A percentile compares a stretch with the other conserved stretches of the same genome.
Evolutionary conservation across 2,113 vertebrate species (phyloP).

Genomic region (Poecilia latipinna): DNA sequence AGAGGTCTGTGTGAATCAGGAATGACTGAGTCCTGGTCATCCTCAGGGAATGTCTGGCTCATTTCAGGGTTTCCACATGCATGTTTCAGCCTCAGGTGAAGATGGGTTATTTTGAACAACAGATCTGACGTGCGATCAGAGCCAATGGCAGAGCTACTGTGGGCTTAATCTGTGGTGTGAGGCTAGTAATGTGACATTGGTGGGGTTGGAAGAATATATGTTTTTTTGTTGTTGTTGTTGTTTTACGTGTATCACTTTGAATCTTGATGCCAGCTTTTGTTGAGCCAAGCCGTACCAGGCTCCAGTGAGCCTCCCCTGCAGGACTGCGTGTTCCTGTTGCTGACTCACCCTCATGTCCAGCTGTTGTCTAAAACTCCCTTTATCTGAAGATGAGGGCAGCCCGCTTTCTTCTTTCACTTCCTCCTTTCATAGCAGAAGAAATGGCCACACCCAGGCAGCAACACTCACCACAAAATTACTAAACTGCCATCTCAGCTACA

Average conservation of each 20-base stretch:
- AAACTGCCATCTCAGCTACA: slow-evolving; percentile 47
- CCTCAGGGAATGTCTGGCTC: slow-evolving; percentile 21
- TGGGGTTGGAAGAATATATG: no score
- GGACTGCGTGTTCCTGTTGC: slow-evolving; percentile 11
- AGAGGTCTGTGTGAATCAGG: slow-evolving; percentile 41
- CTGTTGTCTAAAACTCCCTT: slow-evolving; percentile 55
- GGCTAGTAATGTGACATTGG: no score
- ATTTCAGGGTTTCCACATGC: slow-evolving; percentile 9
- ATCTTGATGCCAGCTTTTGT: background rate
- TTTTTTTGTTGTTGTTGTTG: no score
- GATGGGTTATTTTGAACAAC: background rate
- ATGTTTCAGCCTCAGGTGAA: slow-evolving; percentile 2
- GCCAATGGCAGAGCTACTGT: no score
- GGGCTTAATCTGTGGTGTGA: no score
- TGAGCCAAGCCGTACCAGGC: slow-evolving; percentile 14
- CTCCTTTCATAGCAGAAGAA: slow-evolving; percentile 54
- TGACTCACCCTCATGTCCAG: slow-evolving; percentile 56
- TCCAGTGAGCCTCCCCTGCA: slow-evolving; percentile 17
- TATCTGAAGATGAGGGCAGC: slow-evolving; percentile 62
- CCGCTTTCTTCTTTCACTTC: slow-evolving; percentile 50
- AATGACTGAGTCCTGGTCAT: slow-evolving; percentile 38
- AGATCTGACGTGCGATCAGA: background rate
- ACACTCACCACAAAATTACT: slow-evolving; percentile 66
- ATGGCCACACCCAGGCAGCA: slow-evolving; percentile 68
- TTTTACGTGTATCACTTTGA: background rate